A percentile compares a stretch with the other conserved stretches of the same genome.
These are phyloP conservation scores for Prenolepis imparis DNA, from an alignment of 2,888 invertebrate genomes.

Conservation along the genomic window DNA sequence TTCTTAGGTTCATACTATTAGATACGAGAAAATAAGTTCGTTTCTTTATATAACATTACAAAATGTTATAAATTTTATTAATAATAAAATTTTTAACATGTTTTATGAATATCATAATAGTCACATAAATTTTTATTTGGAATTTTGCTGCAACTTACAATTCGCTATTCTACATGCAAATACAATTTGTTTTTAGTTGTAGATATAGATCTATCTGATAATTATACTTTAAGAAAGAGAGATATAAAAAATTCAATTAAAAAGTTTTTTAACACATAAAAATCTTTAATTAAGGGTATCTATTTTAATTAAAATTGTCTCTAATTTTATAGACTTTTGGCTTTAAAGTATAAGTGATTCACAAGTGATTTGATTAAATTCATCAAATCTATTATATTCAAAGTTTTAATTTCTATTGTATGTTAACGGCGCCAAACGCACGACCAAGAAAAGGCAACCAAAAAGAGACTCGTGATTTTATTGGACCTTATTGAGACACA, in stretches of 20 bases:
- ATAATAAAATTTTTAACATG: background rate
- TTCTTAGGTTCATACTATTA: constrained; percentile 46
- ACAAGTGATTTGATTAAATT: background rate
- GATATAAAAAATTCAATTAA: background rate
- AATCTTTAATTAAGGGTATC: background rate
- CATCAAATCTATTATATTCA: background rate
- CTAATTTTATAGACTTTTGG: background rate
- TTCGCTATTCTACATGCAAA: background rate
- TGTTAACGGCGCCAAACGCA: constrained; percentile 59
- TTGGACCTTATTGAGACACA: constrained; percentile 74
- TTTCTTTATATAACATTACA: constrained; percentile 1
- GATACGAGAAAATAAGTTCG: background rate
- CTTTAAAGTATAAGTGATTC: constrained; percentile 2
- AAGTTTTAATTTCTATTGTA: constrained; percentile 17
- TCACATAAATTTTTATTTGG: background rate
- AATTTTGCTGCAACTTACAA: constrained; percentile 5
- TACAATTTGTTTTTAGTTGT: background rate
- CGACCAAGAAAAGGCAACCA: constrained; percentile 66
- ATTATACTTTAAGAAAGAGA: background rate
- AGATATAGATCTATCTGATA: background rate
- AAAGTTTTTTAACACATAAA: background rate
- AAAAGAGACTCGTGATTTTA: constrained; percentile 67
- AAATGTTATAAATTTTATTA: constrained; percentile 3
- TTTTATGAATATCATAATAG: constrained; percentile 1
- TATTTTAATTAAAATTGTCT: background rate